phyloP scores from a whole-genome alignment of 2,888 invertebrate genomes.

The Cryptus armator region DNA sequence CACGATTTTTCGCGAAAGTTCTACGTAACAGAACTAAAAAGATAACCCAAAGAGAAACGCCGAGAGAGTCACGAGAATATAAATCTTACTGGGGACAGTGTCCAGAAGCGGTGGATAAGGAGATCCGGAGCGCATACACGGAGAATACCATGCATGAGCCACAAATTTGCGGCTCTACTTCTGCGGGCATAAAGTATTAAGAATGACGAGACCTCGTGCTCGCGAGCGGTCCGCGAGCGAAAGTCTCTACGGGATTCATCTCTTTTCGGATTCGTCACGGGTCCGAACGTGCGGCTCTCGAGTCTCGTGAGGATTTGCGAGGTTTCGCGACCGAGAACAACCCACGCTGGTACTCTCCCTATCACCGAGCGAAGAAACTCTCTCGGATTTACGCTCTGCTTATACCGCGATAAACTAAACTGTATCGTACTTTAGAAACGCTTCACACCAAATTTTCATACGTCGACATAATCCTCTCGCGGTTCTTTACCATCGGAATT shows the following conservation, averaged over 20 bases:
- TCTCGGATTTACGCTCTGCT: conserved; percentile 3
- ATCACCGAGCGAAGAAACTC: conserved; percentile 1
- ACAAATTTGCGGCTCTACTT: conserved; percentile 48
- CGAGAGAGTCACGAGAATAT: conserved; percentile 40
- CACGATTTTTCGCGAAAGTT: background rate
- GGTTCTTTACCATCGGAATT: no score
- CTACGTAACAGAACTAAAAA: background rate
- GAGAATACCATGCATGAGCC: conserved; percentile 27
- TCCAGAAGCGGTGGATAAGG: conserved; percentile 58
- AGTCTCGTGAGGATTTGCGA: conserved; percentile 48
- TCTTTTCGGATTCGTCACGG: conserved; percentile 64
- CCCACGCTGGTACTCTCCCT: conserved; percentile 3
- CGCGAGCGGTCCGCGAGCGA: conserved; percentile 43
- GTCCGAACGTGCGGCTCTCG: conserved; percentile 15
- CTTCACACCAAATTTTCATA: background rate
- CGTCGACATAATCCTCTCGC: background rate
- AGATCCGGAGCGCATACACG: conserved; percentile 20
- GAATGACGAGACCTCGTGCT: conserved; percentile 55
- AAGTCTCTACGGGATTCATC: conserved; percentile 57
- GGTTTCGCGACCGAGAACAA: conserved; percentile 35
- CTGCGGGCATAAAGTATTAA: conserved; percentile 59
- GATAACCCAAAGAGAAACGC: conserved; percentile 27
- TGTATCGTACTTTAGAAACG: conserved; percentile 6
- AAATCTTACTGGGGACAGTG: conserved; percentile 49
- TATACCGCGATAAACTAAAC: background rate